Percentiles rank a stretch among this genome's conserved stretches.
phyloP scores from a whole-genome alignment of 2,888 invertebrate genomes.

The Antheraea yamamai region DNA sequence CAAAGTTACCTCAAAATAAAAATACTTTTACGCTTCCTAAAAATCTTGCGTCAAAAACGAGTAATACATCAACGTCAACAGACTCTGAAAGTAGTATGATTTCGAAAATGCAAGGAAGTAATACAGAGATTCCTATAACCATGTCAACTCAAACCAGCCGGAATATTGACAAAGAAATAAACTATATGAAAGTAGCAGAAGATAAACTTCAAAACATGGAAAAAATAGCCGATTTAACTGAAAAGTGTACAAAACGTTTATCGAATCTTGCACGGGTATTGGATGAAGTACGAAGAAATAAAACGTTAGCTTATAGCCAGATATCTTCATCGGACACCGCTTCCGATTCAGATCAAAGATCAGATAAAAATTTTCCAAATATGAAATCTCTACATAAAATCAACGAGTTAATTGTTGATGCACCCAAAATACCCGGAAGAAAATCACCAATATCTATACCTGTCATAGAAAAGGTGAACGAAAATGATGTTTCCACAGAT shows the following conservation, averaged over 20 bases:
- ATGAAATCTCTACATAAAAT: constrained; percentile 29
- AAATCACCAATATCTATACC: constrained; percentile 31
- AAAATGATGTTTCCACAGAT: constrained; percentile 32
- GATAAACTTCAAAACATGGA: constrained; percentile 76
- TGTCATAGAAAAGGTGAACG: constrained; percentile 26
- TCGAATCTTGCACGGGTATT: constrained; percentile 73
- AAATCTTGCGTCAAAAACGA: constrained; percentile 34
- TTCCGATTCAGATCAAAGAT: constrained; percentile 60
- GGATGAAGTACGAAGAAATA: constrained; percentile 74
- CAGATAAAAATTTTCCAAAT: constrained; percentile 42
- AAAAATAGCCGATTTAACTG: constrained; percentile 74
- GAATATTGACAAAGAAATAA: constrained; percentile 54
- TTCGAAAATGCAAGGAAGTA: constrained; percentile 29
- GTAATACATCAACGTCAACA: constrained; percentile 36
- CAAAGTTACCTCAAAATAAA: constrained; percentile 12
- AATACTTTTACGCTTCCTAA: constrained; percentile 25
- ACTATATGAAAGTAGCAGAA: constrained; percentile 67
- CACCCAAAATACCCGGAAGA: constrained; percentile 28
- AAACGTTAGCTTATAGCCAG: constrained; percentile 67
- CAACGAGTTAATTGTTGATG: constrained; percentile 28
- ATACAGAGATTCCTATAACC: constrained; percentile 42
- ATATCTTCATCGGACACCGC: constrained; percentile 63
- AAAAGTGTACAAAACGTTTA: constrained; percentile 74
- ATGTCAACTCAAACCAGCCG: constrained; percentile 65
- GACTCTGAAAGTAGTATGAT: constrained; percentile 43